Evolutionary conservation across 1,140 invertebrate genomes (phyloP).

Genomic region (Hirudo medicinalis): DNA sequence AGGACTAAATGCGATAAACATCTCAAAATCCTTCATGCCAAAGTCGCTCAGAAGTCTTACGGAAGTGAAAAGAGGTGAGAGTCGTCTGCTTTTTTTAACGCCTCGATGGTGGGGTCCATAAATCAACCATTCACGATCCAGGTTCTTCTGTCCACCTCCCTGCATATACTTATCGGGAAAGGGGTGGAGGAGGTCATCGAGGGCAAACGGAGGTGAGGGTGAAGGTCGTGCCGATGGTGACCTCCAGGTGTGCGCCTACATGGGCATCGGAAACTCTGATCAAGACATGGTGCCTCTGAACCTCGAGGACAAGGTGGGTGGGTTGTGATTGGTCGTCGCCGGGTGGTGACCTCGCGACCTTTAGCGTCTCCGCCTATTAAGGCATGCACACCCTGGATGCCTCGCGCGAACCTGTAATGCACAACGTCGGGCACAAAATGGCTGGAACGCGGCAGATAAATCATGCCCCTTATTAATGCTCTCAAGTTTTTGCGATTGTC

Average conservation of each 20-base stretch:
- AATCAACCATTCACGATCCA: constrained; percentile 25
- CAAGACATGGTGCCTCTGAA: constrained; percentile 98
- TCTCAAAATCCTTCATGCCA: constrained; percentile 92
- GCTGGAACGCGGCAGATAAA: too few relatives aligned
- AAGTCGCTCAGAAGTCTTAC: constrained; percentile 96
- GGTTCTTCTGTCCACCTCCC: constrained; percentile 96
- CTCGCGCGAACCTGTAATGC: too few relatives aligned
- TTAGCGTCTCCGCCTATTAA: not conserved
- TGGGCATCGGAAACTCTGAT: constrained; percentile 94
- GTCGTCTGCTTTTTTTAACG: not conserved
- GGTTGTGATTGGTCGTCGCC: not conserved
- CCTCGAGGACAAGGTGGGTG: constrained; percentile 59
- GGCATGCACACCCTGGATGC: too few relatives aligned
- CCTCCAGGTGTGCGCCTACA: constrained; percentile 82
- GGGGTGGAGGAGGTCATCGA: constrained; percentile 81
- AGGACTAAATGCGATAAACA: constrained; percentile 86
- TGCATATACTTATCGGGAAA: constrained; percentile 96
- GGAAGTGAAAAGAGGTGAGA: constrained; percentile 88
- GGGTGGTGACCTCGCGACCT: too few relatives aligned
- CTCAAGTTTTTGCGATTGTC: too few relatives aligned
- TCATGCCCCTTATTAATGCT: too few relatives aligned
- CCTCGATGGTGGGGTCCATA: not conserved
- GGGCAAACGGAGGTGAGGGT: constrained; percentile 45
- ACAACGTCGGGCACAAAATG: too few relatives aligned
- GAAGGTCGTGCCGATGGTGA: constrained; percentile 34